phyloP scores from a whole-genome alignment of 2,113 vertebrate genomes.

The Microtus pennsylvanicus region DNA sequence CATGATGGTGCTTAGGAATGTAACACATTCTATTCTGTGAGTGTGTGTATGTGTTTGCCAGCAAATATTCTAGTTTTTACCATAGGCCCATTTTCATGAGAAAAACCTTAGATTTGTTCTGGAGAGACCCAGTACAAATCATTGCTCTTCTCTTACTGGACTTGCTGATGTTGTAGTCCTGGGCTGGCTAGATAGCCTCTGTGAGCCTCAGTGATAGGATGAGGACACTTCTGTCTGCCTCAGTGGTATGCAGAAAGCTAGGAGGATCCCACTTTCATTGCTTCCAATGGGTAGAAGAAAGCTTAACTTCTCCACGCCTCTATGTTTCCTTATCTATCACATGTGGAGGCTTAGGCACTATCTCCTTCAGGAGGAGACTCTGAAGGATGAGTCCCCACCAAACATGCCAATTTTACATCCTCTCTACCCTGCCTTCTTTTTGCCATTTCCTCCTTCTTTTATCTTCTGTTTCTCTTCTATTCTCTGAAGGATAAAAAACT shows the following conservation, averaged over 20 bases:
- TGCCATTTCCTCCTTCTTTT: not conserved
- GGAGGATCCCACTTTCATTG: not conserved
- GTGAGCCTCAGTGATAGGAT: not conserved
- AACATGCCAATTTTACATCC: not conserved
- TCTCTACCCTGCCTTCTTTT: not conserved
- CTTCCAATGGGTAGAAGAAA: not conserved
- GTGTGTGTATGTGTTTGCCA: not conserved
- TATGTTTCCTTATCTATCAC: not conserved
- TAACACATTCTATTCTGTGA: not conserved
- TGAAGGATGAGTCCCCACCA: not conserved
- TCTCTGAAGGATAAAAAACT: slow-evolving; percentile 60
- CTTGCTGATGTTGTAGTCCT: not conserved
- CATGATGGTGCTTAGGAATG: not conserved
- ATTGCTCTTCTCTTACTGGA: not conserved
- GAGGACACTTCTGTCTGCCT: not conserved
- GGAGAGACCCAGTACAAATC: not conserved
- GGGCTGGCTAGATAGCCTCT: not conserved
- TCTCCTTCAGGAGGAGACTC: not conserved
- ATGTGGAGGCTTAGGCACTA: not conserved
- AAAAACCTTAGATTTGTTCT: not conserved
- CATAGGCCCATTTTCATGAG: not conserved
- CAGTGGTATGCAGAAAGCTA: not conserved
- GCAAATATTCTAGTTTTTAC: slow-evolving; percentile 28
- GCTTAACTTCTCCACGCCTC: not conserved
- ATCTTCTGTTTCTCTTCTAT: not conserved